Base-by-base conservation (phyloP, 2,888 invertebrate genomes). In the Rhagonycha fulva region DNA sequence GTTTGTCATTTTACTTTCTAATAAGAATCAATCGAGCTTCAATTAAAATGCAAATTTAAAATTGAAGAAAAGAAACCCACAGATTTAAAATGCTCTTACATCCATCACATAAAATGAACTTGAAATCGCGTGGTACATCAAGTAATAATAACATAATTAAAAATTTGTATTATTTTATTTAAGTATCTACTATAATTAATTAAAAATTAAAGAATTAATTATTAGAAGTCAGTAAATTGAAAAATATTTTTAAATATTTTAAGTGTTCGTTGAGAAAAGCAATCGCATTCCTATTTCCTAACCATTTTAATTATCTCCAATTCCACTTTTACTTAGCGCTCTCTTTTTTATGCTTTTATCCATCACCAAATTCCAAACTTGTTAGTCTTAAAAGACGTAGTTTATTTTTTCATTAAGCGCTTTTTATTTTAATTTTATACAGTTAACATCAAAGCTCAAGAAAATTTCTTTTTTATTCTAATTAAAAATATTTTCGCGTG, bases 221-320 rank as follows among this genome's bases (percentile, higher is more conserved):
- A 14, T 68, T 14, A 68, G 14, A 14, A 24, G 14, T 28, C 19
- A 68, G 12, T 62, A 72, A 72, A 76, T 72, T 63, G 26, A 70
- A 66, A 66, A n/a, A 24, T 24, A 24, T n/a, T 24, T 66, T 66
- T 24, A 26, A 12, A 66, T 24, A 3, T 66, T 66, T 66, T 66
- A n/a, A 74, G 71, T 74, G 73, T 74, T 71, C 71, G 71, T 63
- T 62, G 26, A 75, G 69, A 66, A 68, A 66, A 63, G 32, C 77
- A 30, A 74, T 68, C 77, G 76, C 79, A 67, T 70, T 69, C 71
- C 75, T 79, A 76, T 82, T 80, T 81, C 80, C 81, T 74, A 77
- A 80, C 83, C 81, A 82, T 85, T 85, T 84, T 84, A 85, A 85
- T 85, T 85, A 85, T 84, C 82, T 83, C 84, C 83, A 85, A 85